Base-by-base conservation (phyloP, 2,888 invertebrate genomes). In the Scrobipalpa atriplicella region DNA sequence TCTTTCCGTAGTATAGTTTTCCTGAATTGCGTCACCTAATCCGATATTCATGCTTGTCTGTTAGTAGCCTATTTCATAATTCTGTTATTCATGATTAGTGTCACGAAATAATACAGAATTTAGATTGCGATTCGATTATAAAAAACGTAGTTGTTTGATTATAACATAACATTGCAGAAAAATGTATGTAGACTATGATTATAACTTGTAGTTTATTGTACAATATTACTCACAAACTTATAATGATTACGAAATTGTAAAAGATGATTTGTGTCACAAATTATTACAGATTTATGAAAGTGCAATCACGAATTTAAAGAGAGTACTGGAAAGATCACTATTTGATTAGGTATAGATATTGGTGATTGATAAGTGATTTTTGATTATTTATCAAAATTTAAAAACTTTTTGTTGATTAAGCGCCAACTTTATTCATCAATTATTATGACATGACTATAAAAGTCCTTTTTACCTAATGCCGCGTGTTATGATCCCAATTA, bases 401-500 rank as follows among this genome's bases (percentile, higher is more conserved):
- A 29, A 5, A 29, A 29, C 29, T 5, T 5, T 29, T 29, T 29
- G 29, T 29, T 29, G 2, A 29, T 3, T 29, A 29, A 29, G 29
- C 29, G 5, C 29, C 29, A 29, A 29, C 29, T 3, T 29, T 29
- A 52, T 52, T 21, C 19, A 18, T 19, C 5, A 52, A 19, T 18
- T 21, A 52, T 52, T 18, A 19, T 19, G 10, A 10, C 29, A 21
- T 9, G 21, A 9, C 2, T 58, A 38, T 38, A 16, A 7, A 16
- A 38, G 7, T 9, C 11, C 38, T 10, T 9, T 16, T 9, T 19
- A n/a, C 16, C 38, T 7, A 56, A 58, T n/a, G 58, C 60, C 67
- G 64, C 52, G 54, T 65, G 54, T 58, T 38, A 51, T 56, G 47
- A 58, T 38, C 38, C 58, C 13, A 64, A 47, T 58, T 18, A 16